Percentiles rank a stretch among this genome's conserved stretches.
Evolutionary conservation across 2,113 vertebrate genomes (phyloP).

Genomic region (Sakesphorus luctuosus): DNA sequence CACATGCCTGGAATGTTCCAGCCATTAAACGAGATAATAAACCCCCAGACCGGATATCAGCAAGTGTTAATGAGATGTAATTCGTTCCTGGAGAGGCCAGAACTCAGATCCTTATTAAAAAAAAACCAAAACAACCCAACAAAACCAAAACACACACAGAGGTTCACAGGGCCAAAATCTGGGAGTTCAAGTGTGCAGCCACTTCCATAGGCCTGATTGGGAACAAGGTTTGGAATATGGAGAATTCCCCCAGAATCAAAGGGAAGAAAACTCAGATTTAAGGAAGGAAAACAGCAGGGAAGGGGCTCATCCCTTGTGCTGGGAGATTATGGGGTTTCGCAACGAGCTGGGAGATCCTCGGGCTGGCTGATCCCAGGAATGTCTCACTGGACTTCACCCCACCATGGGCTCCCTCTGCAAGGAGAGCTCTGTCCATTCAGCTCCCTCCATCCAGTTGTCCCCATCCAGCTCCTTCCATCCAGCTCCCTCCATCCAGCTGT

Average conservation of each 20-base stretch:
- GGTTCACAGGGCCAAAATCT: constrained; percentile 30
- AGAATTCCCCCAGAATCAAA: not conserved
- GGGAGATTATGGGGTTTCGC: not conserved
- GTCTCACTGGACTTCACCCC: not conserved
- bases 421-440: not conserved
- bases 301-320: not conserved
- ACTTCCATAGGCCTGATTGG: not conserved
- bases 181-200: not conserved
- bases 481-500: no score
- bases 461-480: no score
- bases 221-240: not conserved
- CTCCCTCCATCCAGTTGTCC: no score
- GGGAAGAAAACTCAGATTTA: constrained; percentile 10
- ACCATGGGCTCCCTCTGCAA: not conserved
- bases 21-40: not conserved
- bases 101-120: not conserved
- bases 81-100: not conserved
- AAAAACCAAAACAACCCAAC: not conserved
- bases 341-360: not conserved
- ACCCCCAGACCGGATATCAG: not conserved
- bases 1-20: not conserved
- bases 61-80: constrained; percentile 19
- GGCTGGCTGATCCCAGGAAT: not conserved
- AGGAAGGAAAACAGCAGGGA: not conserved
- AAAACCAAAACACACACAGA: not conserved